These are phyloP conservation scores for Pipistrellus kuhlii DNA, from an alignment of 2,797 vertebrate species.

Conservation along the genomic window DNA sequence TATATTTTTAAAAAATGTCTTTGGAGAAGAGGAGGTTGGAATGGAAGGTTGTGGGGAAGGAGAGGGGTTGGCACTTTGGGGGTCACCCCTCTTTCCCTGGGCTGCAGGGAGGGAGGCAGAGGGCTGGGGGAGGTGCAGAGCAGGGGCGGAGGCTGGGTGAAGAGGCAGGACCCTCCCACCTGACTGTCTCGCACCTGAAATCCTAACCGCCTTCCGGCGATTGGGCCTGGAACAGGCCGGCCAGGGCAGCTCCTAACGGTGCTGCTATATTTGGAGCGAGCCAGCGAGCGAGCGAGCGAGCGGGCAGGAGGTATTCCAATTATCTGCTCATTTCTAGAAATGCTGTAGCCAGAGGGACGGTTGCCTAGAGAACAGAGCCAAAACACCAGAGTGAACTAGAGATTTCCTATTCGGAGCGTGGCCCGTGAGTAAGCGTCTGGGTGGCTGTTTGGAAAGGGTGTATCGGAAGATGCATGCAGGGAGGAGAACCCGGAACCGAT, in stretches of 20 bases:
- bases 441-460: conserved; percentile 54
- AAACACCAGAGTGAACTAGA: conserved; percentile 50
- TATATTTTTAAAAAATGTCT: not conserved
- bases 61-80: not conserved
- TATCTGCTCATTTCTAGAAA: conserved; percentile 74
- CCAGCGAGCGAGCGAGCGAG: not conserved
- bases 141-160: not conserved
- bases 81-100: not conserved
- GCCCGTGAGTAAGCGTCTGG: conserved; percentile 62
- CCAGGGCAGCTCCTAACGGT: not conserved
- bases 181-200: not conserved
- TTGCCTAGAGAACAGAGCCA: conserved; percentile 77
- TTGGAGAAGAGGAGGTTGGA: not conserved
- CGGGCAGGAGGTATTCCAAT: not conserved
- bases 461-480: conserved; percentile 28
- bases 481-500: not conserved
- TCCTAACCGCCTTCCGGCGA: not conserved
- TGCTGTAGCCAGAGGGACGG: not conserved
- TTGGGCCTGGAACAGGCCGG: not conserved
- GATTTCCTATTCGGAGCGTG: conserved; percentile 64
- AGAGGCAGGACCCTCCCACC: not conserved
- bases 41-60: not conserved
- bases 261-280: not conserved
- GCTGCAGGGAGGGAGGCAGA: not conserved
- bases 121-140: not conserved